Percentiles rank a stretch among this genome's conserved stretches.
Evolutionary conservation across 2,113 vertebrate genomes (phyloP).

Genomic region (Oryzias curvinotus): DNA sequence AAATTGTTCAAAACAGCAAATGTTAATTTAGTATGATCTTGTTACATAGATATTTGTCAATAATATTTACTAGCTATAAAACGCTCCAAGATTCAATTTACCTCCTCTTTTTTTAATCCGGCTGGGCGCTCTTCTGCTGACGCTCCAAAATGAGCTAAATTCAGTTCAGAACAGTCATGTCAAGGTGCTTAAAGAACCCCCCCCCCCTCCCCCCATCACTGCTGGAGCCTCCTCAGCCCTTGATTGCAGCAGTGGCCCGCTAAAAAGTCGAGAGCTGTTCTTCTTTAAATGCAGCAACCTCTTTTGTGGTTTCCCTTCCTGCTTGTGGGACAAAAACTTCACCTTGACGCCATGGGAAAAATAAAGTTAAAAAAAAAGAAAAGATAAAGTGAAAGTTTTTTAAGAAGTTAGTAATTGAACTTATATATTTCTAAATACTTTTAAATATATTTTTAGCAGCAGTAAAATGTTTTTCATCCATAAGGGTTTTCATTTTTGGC

Average conservation of each 20-base stretch:
- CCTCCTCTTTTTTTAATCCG: slow-evolving; percentile 11
- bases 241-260: slow-evolving; percentile 55
- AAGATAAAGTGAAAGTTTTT: not conserved
- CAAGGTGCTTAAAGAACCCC: slow-evolving; percentile 56
- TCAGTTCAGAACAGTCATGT: slow-evolving; percentile 58
- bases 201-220: slow-evolving; percentile 46
- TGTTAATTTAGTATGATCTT: no score
- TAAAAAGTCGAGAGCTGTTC: slow-evolving; percentile 33
- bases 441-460: no score
- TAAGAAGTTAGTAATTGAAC: no score
- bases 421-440: no score
- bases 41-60: no score
- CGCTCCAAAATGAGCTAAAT: slow-evolving; percentile 42
- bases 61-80: no score
- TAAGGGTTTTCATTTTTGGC: not conserved
- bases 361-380: not conserved
- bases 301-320: slow-evolving; percentile 3
- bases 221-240: slow-evolving; percentile 39
- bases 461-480: no score
- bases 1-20: no score
- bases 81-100: slow-evolving; percentile 16
- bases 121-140: slow-evolving; percentile 55
- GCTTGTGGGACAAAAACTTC: slow-evolving; percentile 11
- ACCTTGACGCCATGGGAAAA: slow-evolving; percentile 23
- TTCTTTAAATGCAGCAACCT: slow-evolving; percentile 42